A percentile compares a stretch with the other conserved stretches of the same genome.
Conservation (phyloP, 2,888 invertebrate species). For the Schizaphis graminum region DNA sequence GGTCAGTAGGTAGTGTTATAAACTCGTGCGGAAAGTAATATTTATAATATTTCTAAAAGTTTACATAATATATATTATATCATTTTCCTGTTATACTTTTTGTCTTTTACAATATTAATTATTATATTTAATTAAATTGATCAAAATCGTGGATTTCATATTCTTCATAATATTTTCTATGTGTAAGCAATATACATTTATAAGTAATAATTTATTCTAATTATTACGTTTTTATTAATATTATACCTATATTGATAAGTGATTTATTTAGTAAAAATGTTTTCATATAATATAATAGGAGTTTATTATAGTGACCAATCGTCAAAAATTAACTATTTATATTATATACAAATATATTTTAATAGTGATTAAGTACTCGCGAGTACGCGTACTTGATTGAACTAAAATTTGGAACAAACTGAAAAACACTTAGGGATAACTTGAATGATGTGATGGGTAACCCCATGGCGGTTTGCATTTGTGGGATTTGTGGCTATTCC, state of each 20-base stretch:
- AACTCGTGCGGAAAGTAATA: neutral
- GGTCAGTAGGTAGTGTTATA: neutral
- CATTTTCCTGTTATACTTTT: neutral
- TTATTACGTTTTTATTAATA: neutral
- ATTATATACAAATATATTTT: neutral
- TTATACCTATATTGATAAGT: neutral
- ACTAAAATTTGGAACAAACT: neutral
- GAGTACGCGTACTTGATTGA: neutral
- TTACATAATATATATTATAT: neutral
- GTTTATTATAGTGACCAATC: neutral
- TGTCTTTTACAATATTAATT: neutral
- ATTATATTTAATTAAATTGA: neutral
- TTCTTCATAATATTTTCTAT: neutral
- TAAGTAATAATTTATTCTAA: neutral
- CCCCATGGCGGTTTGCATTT: neutral
- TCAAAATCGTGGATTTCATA: neutral
- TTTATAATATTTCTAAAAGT: neutral
- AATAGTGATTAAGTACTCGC: neutral
- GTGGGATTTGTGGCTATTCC: conserved; percentile 18
- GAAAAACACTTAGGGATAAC: neutral
- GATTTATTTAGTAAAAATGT: neutral
- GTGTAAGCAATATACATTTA: neutral
- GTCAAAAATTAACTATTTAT: neutral
- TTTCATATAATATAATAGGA: neutral
- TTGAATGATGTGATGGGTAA: neutral